phyloP scores from a whole-genome alignment of 2,888 invertebrate genomes.

The Hyalella azteca region DNA sequence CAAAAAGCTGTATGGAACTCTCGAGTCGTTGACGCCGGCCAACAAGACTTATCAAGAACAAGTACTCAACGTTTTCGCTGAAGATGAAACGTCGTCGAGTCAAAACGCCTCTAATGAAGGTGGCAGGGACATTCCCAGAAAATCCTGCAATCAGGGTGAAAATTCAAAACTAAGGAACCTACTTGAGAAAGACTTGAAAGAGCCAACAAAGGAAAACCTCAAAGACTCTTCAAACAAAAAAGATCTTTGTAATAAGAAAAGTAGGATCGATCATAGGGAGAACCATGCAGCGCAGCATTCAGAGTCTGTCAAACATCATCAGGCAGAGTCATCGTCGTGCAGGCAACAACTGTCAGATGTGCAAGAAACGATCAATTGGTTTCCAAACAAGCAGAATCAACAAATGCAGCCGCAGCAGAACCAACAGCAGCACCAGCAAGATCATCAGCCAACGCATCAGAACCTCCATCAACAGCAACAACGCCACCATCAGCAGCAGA shows the following conservation, averaged over 20 bases:
- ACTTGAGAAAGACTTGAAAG: background rate
- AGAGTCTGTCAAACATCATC: too few relatives aligned
- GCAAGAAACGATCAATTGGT: too few relatives aligned
- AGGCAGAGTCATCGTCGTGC: too few relatives aligned
- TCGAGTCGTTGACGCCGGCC: background rate
- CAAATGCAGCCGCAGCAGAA: background rate
- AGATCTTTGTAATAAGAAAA: slow-evolving; percentile 35
- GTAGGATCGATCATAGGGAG: slow-evolving; percentile 36
- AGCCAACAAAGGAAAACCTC: background rate
- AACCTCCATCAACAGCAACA: slow-evolving; percentile 6
- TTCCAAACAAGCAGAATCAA: too few relatives aligned
- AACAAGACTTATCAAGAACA: background rate
- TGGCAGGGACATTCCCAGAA: background rate
- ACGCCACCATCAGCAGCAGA: background rate
- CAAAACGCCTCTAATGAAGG: background rate
- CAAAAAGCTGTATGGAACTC: background rate
- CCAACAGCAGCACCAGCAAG: background rate
- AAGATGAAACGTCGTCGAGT: background rate
- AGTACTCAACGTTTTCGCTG: background rate
- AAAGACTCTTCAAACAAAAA: background rate
- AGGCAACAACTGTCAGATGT: too few relatives aligned
- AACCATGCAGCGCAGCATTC: background rate
- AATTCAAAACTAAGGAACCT: slow-evolving; percentile 1
- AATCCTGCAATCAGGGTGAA: background rate
- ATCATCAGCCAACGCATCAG: background rate